These are phyloP conservation scores for Caenorhabditis tropicalis DNA, from an alignment of 1,140 invertebrate species.

Conservation along the genomic window DNA sequence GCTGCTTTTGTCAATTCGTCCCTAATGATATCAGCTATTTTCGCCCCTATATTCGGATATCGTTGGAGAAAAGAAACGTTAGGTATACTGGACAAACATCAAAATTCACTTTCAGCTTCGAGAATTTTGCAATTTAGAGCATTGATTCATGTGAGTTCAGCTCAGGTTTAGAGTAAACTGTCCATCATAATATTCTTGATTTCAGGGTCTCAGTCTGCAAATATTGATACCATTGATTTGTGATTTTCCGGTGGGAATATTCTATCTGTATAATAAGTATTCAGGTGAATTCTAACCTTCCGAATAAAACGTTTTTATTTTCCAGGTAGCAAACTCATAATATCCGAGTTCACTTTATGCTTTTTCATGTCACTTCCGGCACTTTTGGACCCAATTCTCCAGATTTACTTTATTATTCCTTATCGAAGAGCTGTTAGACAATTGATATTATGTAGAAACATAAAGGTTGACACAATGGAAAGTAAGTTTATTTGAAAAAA, in stretches of 20 bases:
- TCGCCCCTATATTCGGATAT: neutral
- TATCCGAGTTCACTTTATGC: neutral
- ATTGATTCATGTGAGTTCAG: neutral
- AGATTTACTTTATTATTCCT: conserved; percentile 21
- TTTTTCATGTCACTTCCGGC: neutral
- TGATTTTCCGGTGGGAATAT: neutral
- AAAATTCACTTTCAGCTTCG: neutral
- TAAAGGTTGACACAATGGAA: neutral
- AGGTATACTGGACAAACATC: neutral
- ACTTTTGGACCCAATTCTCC: neutral
- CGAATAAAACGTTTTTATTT: neutral
- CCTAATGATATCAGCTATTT: neutral
- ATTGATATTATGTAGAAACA: neutral
- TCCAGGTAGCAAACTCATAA: neutral
- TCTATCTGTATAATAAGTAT: conserved; percentile 15
- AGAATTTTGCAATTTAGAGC: neutral
- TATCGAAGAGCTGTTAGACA: neutral
- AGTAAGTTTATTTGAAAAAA: too few relatives aligned
- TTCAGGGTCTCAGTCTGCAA: neutral
- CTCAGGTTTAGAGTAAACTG: too few relatives aligned
- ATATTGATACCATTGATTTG: neutral
- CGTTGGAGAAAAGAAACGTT: neutral
- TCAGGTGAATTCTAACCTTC: neutral
- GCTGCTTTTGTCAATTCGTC: neutral
- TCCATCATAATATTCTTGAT: neutral